phyloP scores from a whole-genome alignment of 2,888 invertebrate species.

The Perizoma flavofasciatum region DNA sequence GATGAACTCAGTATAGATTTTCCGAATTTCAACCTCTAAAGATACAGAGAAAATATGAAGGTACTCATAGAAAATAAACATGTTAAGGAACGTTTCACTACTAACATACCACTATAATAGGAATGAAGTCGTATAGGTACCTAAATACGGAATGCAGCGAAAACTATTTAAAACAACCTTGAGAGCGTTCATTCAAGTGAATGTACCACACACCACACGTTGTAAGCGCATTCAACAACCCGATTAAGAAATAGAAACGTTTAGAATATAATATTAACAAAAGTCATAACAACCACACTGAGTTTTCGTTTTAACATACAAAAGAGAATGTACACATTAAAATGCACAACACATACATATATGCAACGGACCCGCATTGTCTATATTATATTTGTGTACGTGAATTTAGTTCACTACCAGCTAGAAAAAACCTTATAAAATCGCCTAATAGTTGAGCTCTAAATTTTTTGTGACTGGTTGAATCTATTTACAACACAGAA shows the following conservation, averaged over 20 bases:
- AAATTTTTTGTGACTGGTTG: too few species aligned
- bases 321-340: slow-evolving; percentile 15
- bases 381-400: neutral
- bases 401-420: slow-evolving; percentile 7
- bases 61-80: neutral
- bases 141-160: slow-evolving; percentile 2
- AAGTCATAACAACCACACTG: slow-evolving; percentile 13
- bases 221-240: slow-evolving; percentile 11
- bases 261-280: slow-evolving; percentile 8
- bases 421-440: neutral
- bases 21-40: too few species aligned
- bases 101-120: too few species aligned
- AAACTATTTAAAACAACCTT: slow-evolving; percentile 22
- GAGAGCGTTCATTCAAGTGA: slow-evolving; percentile 26
- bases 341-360: slow-evolving; percentile 19
- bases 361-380: slow-evolving; percentile 16
- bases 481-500: too few species aligned
- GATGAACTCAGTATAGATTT: too few species aligned
- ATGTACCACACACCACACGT: slow-evolving; percentile 22
- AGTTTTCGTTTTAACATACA: slow-evolving; percentile 10
- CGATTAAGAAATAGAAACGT: slow-evolving; percentile 25
- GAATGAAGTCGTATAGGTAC: too few species aligned
- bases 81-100: too few species aligned
- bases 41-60: neutral
- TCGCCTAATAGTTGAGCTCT: too few species aligned